Base-by-base conservation (phyloP, 2,888 invertebrate species). In the Pemphredon lugubris region DNA sequence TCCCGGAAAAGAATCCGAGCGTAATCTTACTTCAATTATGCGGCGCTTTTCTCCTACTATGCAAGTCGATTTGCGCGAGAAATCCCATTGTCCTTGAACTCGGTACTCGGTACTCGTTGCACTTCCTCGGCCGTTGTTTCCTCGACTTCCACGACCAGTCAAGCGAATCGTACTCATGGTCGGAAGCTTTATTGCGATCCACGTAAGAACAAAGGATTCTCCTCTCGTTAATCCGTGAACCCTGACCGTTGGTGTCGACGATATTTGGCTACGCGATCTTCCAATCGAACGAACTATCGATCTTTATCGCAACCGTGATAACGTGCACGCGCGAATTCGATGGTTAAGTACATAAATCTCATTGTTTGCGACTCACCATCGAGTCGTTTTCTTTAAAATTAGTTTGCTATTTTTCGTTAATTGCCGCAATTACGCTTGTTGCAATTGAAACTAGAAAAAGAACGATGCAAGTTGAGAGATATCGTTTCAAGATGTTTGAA, bases 131-230 rank as follows among this genome's bases (percentile, higher is more conserved):
- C 58, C 63, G 63, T 64, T 77, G 71, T 66, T 75, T 75, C 72
- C 71, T 44, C 68, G 65, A 65, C 63, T 73, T 66, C 66, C 47
- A 47, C 30, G 57, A 34, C 39, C 75, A 75, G 66, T 79, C 73
- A 63, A 79, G 77, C 79, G 75, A 66, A 69, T 69, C 79, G 75
- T 71, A 59, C 71, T 77, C 68, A 68, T 51, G 77, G 67, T 75
- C 68, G 75, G 59, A 64, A 72, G 68, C 71, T 60, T 77, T 58
- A 67, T 65, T 61, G 57, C 50, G 59, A 72, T 72, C 71, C 39
- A 58, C 53, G 16, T 23, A 32, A 11, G 54, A 63, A 77, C 67
- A 78, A 75, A 75, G 75, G 32, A 54, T 21, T 21, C 57, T 50
- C 66, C 74, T 71, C 63, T 60, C 59, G 64, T 55, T 13, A 34